Evolutionary conservation across 2,113 vertebrate genomes (phyloP), one percentile per base, ranked within the genome.

Genomic region (Herpetotheres cachinnans): DNA sequence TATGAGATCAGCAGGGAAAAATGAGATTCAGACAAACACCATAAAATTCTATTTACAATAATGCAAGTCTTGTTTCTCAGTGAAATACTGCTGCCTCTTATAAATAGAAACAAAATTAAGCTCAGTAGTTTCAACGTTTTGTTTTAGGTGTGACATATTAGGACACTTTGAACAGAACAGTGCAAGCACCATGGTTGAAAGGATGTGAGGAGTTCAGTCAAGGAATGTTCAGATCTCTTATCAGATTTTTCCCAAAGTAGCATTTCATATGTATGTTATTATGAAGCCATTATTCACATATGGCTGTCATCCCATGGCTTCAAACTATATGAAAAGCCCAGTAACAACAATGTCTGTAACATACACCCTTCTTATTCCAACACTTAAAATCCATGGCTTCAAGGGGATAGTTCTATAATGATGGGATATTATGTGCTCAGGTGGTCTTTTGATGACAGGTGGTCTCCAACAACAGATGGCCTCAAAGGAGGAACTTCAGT

Each of bases 381-480:
- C 49, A 46, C 72, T 40, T 26, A 42, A 34, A 93, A 15, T 10
- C 52, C 36, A 49, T 25, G 62, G 66, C 95, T 86, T 70, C 86
- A 7, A 42, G 86, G 97, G 82, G 61, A 79, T 50, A 86, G 25
- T 18, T 76, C 93, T 49, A 76, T 13, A 40, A 38, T 25, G 90
- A 54, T 61, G 93, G 96, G 56, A 42, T 42, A 6, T 38, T 59
- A n/a, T 70, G 84, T 62, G 89, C 95, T 90, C 94, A 74, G 97
- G 96, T 95, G 87, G 95, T 85, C 94, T 95, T 93, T 54, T 86
- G 93, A 71, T 67, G 82, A 71, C 96, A 95, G 93, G 94, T 96
- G 96, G 95, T 81, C 94, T 96, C 73, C 82, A 44, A 36, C 70
- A 86, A 30, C 97, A 97, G 90, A 88, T 89, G 95, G 84, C 82